A percentile compares a stretch with the other conserved stretches of the same genome.
These are phyloP conservation scores for Drosophila ustulata DNA, from an alignment of 2,888 invertebrate genomes.

Conservation along the genomic window DNA sequence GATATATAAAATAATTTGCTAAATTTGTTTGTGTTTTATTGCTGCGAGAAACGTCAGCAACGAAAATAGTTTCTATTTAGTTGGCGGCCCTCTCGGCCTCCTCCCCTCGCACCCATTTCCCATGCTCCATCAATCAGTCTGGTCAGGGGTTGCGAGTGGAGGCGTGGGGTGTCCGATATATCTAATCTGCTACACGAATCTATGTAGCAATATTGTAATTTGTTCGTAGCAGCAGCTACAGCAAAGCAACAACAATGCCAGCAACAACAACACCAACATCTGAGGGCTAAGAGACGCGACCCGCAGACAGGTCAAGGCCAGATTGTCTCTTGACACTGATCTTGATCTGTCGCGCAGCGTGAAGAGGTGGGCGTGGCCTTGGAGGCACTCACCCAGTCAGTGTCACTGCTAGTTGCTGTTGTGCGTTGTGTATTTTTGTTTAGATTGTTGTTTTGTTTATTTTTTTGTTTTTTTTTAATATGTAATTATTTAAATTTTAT, in stretches of 20 bases:
- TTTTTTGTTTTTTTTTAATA: slow-evolving; percentile 77
- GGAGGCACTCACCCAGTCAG: not conserved
- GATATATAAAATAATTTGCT: slow-evolving; percentile 38
- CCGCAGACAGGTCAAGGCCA: slow-evolving; percentile 30
- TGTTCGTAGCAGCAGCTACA: slow-evolving; percentile 39
- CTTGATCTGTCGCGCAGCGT: slow-evolving; percentile 27
- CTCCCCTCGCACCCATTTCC: not conserved
- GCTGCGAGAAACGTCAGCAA: slow-evolving; percentile 61
- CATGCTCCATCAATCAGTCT: slow-evolving; percentile 9
- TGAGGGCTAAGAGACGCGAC: slow-evolving; percentile 27
- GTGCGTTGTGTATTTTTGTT: slow-evolving; percentile 67
- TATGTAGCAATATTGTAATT: slow-evolving; percentile 73
- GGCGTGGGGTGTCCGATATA: not conserved
- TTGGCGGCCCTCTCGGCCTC: not conserved
- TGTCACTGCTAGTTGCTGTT: slow-evolving; percentile 27
- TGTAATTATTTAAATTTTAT: slow-evolving; percentile 82
- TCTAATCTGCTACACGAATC: slow-evolving; percentile 24
- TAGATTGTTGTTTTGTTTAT: slow-evolving; percentile 65
- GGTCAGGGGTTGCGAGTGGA: not conserved
- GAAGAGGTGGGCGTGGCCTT: slow-evolving; percentile 8
- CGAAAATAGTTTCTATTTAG: slow-evolving; percentile 62
- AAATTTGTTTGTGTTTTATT: slow-evolving; percentile 41
- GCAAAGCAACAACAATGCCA: slow-evolving; percentile 6
- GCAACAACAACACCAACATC: slow-evolving; percentile 32
- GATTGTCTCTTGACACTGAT: slow-evolving; percentile 37